Base-by-base conservation (phyloP, 2,797 vertebrate genomes). In the Ctenopoma multispine region DNA sequence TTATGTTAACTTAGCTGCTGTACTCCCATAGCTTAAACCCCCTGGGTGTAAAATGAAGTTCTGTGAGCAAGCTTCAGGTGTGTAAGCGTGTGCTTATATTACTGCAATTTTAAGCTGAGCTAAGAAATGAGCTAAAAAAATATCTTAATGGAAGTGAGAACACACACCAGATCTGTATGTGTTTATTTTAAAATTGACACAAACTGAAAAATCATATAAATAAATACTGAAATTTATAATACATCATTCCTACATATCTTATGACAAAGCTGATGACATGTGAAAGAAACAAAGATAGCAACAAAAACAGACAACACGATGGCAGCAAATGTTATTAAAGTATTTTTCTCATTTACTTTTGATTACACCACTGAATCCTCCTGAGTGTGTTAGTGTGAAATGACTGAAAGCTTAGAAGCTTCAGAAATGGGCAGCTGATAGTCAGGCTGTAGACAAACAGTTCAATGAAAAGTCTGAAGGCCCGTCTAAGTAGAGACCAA, bases 1-100 rank as follows among this genome's bases (percentile, higher is more conserved):
- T 72, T 48, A 61, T 66, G 46, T 18, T 82, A 71, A 81, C 75
- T 51, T 61, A 69, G 64, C 55, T 48, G 47, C 69, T 69, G 59
- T 61, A 58, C 48, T 72, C 63, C 55, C 71, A 64, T 1, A 72
- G 48, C 43, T 59, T 27, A 47, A 70, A 43, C 47, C 73, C 46
- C 27, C 1, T 14, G 41, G 17, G 15, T 5, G 41, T 13, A 38
- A 38, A 23, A 24, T 46, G 67, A 29, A 41, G 8, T 17, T 5
- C 4, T 47, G 58, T 50, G 48, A 46, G 31, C 4, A 18, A 7
- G 27, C 38, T 17, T 9, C 14, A 49, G 29, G 50, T 47, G 50
- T 47, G 13, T 27, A 27, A n/a, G 24, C 38, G 20, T 20, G 36
- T 13, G 36, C 11, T 27, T 40, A 12, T 60, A 38, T 44, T 24